Base-by-base conservation (phyloP, 2,113 vertebrate genomes). In the Pygoscelis antarcticus region DNA sequence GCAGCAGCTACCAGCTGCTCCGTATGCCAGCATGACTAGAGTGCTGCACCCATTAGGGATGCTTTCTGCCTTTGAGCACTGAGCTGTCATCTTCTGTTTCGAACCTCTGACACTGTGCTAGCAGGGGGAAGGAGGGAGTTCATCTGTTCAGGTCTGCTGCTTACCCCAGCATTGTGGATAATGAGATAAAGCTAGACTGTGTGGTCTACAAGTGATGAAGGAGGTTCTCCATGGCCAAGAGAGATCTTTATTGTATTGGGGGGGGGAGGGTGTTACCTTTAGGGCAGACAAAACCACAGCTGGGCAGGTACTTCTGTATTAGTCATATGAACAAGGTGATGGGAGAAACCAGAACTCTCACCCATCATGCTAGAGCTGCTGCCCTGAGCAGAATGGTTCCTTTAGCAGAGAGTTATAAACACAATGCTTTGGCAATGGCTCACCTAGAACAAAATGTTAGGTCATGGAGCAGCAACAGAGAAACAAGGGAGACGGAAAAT, bases 231-330 rank as follows among this genome's bases (percentile, higher is more conserved):
- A 23, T 16, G 44, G 36, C 46, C 66, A 38, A 57, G 23, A 52
- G 30, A 72, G 7, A 54, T 36, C 34, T 52, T 57, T 40, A 13
- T 34, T 42, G 7, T 36, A 25, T 21, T 36, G 19, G 22, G 3
- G 14, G 2, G 7, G 2, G 3, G 4, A 3, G 11, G 9, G 1
- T 7, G 21, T 36, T 77, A 36, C 34, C 9, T 79, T 38, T 62
- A 60, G 65, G 78, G 44, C 23, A 88, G 38, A 36, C 10, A 91
- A 92, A 84, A 54, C 11, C 74, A 60, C 61, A 87, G 13, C 14
- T 60, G 47, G 38, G 40, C 57, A 44, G 21, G 13, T 40, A 30
- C 34, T 83, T 46, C 32, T 61, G 30, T 55, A 22, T 76, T 49
- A 36, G 14, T 83, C 46, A 14, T n/a, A 54, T 10, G 72, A 79